phyloP scores from a whole-genome alignment of 2,113 vertebrate species.

The Oophaga pumilio region DNA sequence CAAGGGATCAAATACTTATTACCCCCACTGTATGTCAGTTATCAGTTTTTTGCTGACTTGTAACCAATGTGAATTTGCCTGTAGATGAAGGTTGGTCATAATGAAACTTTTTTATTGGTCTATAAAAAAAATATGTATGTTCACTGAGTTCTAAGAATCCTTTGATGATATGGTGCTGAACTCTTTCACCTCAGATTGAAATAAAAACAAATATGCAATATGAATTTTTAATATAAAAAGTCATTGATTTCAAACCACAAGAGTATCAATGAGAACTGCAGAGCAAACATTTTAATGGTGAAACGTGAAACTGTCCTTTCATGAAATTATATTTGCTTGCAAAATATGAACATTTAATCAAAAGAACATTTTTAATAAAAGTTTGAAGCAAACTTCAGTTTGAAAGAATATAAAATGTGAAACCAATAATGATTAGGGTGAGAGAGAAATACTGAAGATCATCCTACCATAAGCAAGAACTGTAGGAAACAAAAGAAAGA shows the following conservation, averaged over 20 bases:
- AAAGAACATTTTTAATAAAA: conserved; percentile 15
- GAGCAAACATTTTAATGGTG: neutral
- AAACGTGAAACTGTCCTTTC: conserved; percentile 1
- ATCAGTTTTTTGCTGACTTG: neutral
- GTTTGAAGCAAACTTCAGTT: neutral
- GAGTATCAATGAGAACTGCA: conserved; percentile 1
- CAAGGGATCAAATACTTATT: too few species aligned
- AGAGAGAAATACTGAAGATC: neutral
- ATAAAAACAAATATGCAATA: conserved; percentile 7
- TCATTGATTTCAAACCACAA: neutral
- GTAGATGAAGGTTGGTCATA: neutral
- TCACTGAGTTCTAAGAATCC: neutral
- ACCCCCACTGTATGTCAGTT: too few species aligned
- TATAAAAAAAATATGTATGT: too few species aligned
- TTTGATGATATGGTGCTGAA: neutral
- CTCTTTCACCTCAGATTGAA: neutral
- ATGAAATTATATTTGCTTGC: neutral
- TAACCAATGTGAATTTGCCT: neutral
- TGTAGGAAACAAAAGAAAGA: too few species aligned
- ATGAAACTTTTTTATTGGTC: neutral
- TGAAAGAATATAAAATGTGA: neutral
- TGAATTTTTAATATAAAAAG: conserved; percentile 11
- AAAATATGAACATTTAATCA: neutral
- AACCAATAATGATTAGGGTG: neutral
- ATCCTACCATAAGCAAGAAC: too few species aligned